phyloP scores from a whole-genome alignment of 2,797 vertebrate species.

The Oryzias dopingdopingensis region DNA sequence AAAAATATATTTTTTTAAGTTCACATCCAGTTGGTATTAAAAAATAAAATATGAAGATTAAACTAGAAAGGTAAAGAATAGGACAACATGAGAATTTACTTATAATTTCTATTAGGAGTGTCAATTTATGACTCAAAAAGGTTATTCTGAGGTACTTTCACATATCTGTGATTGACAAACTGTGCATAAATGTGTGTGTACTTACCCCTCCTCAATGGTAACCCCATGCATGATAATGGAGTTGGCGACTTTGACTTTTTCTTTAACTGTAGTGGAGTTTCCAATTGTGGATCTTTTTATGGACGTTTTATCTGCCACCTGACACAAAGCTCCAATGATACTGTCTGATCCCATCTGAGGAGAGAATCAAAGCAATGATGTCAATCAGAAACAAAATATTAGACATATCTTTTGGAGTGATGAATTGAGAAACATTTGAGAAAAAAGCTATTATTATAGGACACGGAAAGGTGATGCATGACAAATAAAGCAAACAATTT shows the following conservation, averaged over 20 bases:
- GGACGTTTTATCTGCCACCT: conserved; percentile 91
- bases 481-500: not conserved
- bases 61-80: too few relatives aligned
- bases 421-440: not conserved
- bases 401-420: not conserved
- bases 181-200: conserved; percentile 32
- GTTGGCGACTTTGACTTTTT: conserved; percentile 90
- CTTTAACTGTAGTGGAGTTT: conserved; percentile 81
- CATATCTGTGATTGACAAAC: not conserved
- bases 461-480: not conserved
- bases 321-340: conserved; percentile 87
- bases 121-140: too few relatives aligned
- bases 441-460: not conserved
- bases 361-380: conserved; percentile 3
- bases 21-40: too few relatives aligned
- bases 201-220: conserved; percentile 94
- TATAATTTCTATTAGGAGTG: too few relatives aligned
- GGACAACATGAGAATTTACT: too few relatives aligned
- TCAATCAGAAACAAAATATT: not conserved
- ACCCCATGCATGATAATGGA: conserved; percentile 98
- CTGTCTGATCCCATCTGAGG: conserved; percentile 89
- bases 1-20: too few relatives aligned
- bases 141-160: too few relatives aligned
- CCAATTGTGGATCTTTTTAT: conserved; percentile 91
- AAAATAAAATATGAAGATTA: too few relatives aligned